Percentiles rank a stretch among this genome's conserved stretches.
Evolutionary conservation across 2,888 invertebrate species (phyloP).

Genomic region (Erebia epiphron): DNA sequence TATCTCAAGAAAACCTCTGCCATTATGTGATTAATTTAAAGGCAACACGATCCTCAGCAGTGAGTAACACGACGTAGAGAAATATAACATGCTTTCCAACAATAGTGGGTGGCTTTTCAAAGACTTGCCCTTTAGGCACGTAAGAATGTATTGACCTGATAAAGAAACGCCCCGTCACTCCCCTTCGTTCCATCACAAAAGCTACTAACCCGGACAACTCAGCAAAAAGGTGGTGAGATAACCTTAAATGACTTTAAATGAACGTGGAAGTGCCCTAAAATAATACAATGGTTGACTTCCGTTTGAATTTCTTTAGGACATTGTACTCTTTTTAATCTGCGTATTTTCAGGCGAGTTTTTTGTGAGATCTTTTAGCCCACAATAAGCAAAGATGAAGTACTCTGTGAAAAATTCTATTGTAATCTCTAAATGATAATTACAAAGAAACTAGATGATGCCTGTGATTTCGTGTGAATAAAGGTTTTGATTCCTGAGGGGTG

Average conservation of each 20-base stretch:
- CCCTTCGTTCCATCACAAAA: constrained; percentile 8
- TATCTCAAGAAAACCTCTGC: too few species aligned
- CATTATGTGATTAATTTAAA: too few species aligned
- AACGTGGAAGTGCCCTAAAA: constrained; percentile 20
- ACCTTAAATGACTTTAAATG: constrained; percentile 9
- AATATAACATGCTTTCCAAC: not conserved
- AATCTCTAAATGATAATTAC: too few species aligned
- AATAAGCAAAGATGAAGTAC: not conserved
- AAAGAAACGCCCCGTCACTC: constrained; percentile 12
- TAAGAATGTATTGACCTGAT: constrained; percentile 16
- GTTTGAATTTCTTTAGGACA: not conserved
- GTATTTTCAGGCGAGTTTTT: not conserved
- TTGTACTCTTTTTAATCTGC: not conserved
- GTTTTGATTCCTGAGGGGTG: too few species aligned
- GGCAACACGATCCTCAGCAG: too few species aligned
- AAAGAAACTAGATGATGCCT: too few species aligned
- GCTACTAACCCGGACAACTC: constrained; percentile 9
- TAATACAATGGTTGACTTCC: constrained; percentile 8
- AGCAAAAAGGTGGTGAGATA: constrained; percentile 10
- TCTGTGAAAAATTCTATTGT: not conserved
- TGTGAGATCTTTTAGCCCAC: not conserved
- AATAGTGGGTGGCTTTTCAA: too few species aligned
- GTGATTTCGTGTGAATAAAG: too few species aligned
- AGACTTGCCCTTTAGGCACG: constrained; percentile 1
- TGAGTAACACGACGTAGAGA: too few species aligned